phyloP scores from a whole-genome alignment of 1,140 invertebrate genomes.

The Nebria ingens region DNA sequence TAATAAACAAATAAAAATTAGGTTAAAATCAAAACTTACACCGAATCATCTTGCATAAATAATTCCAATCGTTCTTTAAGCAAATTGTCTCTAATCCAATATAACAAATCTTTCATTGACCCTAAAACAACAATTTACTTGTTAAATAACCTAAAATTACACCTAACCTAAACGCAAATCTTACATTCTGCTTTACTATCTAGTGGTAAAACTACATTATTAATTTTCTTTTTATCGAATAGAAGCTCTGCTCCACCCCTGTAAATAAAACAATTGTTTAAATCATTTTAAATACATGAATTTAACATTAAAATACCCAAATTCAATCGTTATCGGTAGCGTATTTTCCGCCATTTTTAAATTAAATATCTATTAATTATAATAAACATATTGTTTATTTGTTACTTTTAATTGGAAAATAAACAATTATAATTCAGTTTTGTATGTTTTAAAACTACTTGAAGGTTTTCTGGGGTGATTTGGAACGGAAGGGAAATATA shows the following conservation, averaged over 20 bases:
- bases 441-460: too few species aligned
- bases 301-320: conserved; percentile 18
- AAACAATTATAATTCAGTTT: too few species aligned
- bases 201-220: conserved; percentile 50
- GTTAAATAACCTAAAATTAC: conserved; percentile 8
- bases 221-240: conserved; percentile 71
- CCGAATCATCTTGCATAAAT: conserved; percentile 74
- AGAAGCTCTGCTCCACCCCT: conserved; percentile 81
- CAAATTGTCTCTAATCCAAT: conserved; percentile 78
- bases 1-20: conserved; percentile 13
- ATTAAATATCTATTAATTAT: too few species aligned
- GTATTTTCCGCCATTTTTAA: too few species aligned
- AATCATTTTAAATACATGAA: conserved; percentile 8
- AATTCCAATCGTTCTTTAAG: conserved; percentile 77
- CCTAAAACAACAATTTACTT: conserved; percentile 40
- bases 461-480: too few species aligned
- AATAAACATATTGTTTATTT: too few species aligned
- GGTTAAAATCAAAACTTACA: conserved; percentile 45
- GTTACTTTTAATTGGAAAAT: too few species aligned
- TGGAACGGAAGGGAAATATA: too few species aligned
- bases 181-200: conserved; percentile 30
- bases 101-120: conserved; percentile 61
- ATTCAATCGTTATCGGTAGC: conserved; percentile 19
- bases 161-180: too few species aligned
- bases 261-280: conserved; percentile 28